Evolutionary conservation across 2,888 invertebrate species (phyloP), one percentile per base, ranked within the genome.

Genomic region (Phalangium opilio): DNA sequence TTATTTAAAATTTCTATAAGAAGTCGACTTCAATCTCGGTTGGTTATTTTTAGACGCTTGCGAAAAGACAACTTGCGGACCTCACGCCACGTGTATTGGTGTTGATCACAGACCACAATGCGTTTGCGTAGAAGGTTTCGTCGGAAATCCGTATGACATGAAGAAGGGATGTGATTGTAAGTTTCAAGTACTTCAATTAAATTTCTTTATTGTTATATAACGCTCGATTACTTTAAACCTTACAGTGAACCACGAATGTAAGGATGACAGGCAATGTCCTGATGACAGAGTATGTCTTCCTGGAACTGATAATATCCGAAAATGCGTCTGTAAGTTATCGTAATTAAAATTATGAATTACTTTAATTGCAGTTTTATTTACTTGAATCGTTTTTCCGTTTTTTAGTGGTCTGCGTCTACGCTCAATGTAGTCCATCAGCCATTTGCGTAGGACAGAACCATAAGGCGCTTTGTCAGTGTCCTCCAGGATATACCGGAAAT

Each of bases 391-490:
- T 27, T 27, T 27, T 27, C 27, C 27, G 12, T 8, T 36, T 36
- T 36, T 17, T 27, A 53, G 53, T 45, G 43, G 53, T 53, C 1
- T 53, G 53, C 38, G 73, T 74, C 3, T 55, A 50, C 34, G 80
- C 82, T 59, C 71, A 71, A 7, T 60, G 59, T 48, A 64, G 76
- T 73, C 45, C 60, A 47, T 77, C 77, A 78, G 35, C 79, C 75
- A 27, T 83, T 78, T 65, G 80, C 78, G 43, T 82, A 79, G 64
- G 69, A 0, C 52, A 55, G 44, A 70, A 71, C 55, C 74, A 76
- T 64, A 74, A 81, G 38, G 79, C 83, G 40, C 75, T 89, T 5
- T 90, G 90, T 63, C 74, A 83, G 50, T 90, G 90, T 61, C 84
- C 85, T 1, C 83, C 83, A 60, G 86, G 89, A 15, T 83, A 74